These are phyloP conservation scores for Periparus ater DNA, from an alignment of 2,797 vertebrate species.

Conservation along the genomic window DNA sequence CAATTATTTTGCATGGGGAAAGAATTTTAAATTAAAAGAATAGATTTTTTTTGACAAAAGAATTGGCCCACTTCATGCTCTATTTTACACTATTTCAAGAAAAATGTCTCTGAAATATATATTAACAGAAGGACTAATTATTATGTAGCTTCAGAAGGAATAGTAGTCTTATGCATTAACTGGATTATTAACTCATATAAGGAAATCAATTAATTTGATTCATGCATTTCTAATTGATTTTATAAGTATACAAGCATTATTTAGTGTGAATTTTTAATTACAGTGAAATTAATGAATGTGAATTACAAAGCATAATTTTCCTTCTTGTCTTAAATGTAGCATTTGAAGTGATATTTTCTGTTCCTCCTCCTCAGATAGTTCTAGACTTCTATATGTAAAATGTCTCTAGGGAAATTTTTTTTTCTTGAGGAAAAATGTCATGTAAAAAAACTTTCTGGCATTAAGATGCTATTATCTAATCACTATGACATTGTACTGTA, in stretches of 20 bases:
- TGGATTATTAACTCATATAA: background rate
- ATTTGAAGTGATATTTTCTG: background rate
- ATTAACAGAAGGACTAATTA: background rate
- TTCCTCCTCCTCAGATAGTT: background rate
- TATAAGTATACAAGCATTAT: background rate
- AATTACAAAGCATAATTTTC: background rate
- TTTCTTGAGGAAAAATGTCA: background rate
- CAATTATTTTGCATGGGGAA: background rate
- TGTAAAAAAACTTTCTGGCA: background rate
- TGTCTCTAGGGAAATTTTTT: background rate
- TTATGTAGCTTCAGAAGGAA: background rate
- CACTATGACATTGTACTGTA: background rate
- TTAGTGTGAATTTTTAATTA: background rate
- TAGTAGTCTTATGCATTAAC: background rate
- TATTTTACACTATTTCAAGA: background rate
- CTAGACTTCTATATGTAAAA: background rate
- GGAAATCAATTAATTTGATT: background rate
- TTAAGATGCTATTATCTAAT: slow-evolving; percentile 1
- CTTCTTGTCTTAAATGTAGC: background rate
- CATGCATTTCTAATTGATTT: background rate
- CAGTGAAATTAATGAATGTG: background rate
- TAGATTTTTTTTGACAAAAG: background rate
- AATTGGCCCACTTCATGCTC: background rate
- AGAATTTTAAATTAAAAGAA: background rate
- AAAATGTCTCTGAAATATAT: background rate